Conservation (phyloP, 2,888 invertebrate genomes). For the Sinohyriopsis cumingii region DNA sequence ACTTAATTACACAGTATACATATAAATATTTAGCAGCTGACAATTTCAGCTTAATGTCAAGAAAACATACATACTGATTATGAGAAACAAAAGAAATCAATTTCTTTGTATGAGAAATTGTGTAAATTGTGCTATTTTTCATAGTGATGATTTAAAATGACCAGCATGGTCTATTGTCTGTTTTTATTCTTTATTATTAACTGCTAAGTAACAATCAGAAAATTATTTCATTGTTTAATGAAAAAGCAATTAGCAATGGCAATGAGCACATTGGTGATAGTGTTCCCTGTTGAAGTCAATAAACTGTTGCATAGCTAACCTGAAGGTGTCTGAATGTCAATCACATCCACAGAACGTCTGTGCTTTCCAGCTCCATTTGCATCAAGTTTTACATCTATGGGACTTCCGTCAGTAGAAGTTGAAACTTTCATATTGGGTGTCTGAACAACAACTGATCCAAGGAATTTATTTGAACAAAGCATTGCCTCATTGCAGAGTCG, state of each 20-base stretch:
- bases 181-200: too few species aligned
- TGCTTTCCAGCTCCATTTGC: slow-evolving; percentile 2
- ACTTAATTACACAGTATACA: too few species aligned
- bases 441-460: slow-evolving; percentile 29
- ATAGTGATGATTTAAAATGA: too few species aligned
- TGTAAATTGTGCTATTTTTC: too few species aligned
- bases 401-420: slow-evolving; percentile 25
- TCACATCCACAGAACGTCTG: slow-evolving; percentile 5
- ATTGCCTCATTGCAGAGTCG: slow-evolving; percentile 38
- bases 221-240: too few species aligned
- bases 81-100: too few species aligned
- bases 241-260: too few species aligned
- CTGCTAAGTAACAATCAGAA: not conserved
- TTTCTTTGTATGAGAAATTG: too few species aligned
- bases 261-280: not conserved
- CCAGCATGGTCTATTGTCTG: too few species aligned
- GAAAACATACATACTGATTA: too few species aligned
- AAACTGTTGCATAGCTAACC: slow-evolving; percentile 1
- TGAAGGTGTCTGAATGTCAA: slow-evolving; percentile 12
- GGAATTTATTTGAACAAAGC: slow-evolving; percentile 23
- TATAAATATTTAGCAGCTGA: too few species aligned
- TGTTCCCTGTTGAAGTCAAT: not conserved
- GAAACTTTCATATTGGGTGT: slow-evolving; percentile 7
- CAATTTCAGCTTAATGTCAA: too few species aligned
- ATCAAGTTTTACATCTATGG: slow-evolving; percentile 13